Evolutionary conservation across 2,797 vertebrate genomes (phyloP).

Genomic region (Enteromius mattozi): DNA sequence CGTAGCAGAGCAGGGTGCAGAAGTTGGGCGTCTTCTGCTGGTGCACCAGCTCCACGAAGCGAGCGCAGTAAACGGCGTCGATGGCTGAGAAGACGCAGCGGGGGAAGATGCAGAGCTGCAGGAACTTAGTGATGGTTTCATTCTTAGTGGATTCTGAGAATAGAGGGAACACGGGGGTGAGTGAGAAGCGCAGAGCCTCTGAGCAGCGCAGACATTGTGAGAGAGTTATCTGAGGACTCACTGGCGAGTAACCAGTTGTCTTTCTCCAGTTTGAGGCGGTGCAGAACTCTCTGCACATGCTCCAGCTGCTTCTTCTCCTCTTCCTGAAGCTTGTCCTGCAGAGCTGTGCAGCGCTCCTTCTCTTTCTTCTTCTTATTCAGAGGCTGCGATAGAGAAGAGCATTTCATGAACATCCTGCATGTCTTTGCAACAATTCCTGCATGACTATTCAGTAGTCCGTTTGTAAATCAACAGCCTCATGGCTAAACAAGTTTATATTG

Average conservation of each 20-base stretch:
- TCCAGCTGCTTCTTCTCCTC: conserved; percentile 98
- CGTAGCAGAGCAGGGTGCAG: conserved; percentile 97
- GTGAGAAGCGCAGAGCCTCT: background rate
- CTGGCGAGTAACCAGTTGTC: conserved; percentile 99
- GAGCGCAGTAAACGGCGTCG: conserved; percentile 96
- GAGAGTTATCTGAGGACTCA: conserved; percentile 75
- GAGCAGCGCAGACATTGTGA: background rate
- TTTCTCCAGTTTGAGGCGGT: conserved; percentile 96
- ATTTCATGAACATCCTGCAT: background rate
- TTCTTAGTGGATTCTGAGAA: conserved; percentile 95
- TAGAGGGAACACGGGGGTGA: background rate
- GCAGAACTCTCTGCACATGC: conserved; percentile 93
- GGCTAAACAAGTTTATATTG: background rate
- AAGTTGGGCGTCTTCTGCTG: conserved; percentile 98
- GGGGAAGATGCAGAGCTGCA: conserved; percentile 98
- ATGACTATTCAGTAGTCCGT: background rate
- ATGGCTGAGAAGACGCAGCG: conserved; percentile 99
- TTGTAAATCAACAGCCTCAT: background rate
- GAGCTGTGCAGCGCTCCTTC: conserved; percentile 96
- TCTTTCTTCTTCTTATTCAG: conserved; percentile 99
- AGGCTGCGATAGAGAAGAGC: conserved; percentile 75
- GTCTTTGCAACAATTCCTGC: background rate
- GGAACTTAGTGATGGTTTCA: conserved; percentile 98
- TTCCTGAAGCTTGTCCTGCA: conserved; percentile 97
- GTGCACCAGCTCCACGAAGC: conserved; percentile 97